These are phyloP conservation scores for Catalaphyllia jardinei DNA, from an alignment of 64 coral and sea anemone genomes.

Conservation along the genomic window DNA sequence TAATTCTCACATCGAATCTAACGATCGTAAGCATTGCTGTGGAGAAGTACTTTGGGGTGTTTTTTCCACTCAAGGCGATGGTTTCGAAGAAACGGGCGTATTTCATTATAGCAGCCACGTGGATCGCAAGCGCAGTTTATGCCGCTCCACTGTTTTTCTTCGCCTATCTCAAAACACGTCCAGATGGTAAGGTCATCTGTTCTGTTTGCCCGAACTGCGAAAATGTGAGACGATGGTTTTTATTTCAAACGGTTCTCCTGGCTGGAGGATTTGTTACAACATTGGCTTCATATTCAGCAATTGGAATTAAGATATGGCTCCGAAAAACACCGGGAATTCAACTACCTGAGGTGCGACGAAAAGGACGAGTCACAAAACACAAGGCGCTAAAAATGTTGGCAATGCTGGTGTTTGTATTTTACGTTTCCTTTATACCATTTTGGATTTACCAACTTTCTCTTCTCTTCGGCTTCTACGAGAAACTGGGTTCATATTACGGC, in stretches of 20 bases:
- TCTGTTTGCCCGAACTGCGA: not conserved
- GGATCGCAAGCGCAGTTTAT: not conserved
- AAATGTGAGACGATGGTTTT: not conserved
- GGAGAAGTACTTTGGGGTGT: slow-evolving; percentile 7
- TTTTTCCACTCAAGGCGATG: not conserved
- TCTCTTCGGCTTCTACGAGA: not conserved
- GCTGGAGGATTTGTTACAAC: not conserved
- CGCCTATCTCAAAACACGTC: not conserved
- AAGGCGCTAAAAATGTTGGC: not conserved
- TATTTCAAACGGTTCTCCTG: slow-evolving; percentile 7
- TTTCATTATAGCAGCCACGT: not conserved
- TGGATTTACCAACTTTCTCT: not conserved
- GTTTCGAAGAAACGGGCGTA: not conserved
- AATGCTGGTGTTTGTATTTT: slow-evolving; percentile 11
- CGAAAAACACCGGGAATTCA: not conserved
- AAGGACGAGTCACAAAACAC: not conserved
- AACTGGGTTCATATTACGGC: not conserved
- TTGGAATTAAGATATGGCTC: slow-evolving; percentile 13
- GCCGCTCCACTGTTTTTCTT: not conserved
- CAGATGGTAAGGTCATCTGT: not conserved
- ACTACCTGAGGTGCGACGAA: not conserved
- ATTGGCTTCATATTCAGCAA: not conserved
- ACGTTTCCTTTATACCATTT: slow-evolving; percentile 12
- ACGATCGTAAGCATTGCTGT: slow-evolving; percentile 21
- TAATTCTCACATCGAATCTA: slow-evolving; percentile 6